Evolutionary conservation across 2,113 vertebrate species (phyloP), one percentile per base, ranked within the genome.

Genomic region (Crotalus tigris): DNA sequence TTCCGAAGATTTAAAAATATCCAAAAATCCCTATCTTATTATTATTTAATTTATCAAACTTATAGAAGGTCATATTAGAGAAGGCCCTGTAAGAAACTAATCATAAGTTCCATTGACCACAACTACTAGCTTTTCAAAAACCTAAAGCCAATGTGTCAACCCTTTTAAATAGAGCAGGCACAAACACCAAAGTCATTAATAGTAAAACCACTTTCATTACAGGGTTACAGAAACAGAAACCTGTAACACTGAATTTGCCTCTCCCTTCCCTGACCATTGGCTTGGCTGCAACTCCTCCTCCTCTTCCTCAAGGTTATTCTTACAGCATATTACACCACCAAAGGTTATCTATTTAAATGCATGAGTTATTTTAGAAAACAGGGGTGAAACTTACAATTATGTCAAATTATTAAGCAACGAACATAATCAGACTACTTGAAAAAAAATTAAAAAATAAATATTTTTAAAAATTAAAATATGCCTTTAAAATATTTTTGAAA

Each of bases 81-180:
- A 89, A 89, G 57, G 29, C 86, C 49, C 57, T 90, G 57, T n/a
- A 90, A 87, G 75, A 53, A 90, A 93, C 53, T n/a, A 46, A 51
- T 59, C 21, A n/a, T 15, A 90, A 61, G 69, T 44, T n/a, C 64
- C 75, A 90, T 90, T 90, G 85, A 85, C 39, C 61, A 85, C 39
- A n/a, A 58, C 9, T 58, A 75, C 44, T 90, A 58, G 26, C 15
- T 12, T 85, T 90, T 53, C 23, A 24, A 93, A 90, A 23, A 21
- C 5, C 75, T 88, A 92, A 75, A 24, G 1, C 33, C 64, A 75
- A 15, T 33, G n/a, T 33, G 29, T 75, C 29, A 75, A 15, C 29
- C 64, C 29, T 69, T 69, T n/a, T 5, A 33, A 13, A 33, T 19
- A 75, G n/a, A 75, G 5, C 2, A 75, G 15, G 6, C 69, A 33